A percentile compares a stretch with the other conserved stretches of the same genome.
phyloP scores from a whole-genome alignment of 2,888 invertebrate genomes.

The Dynastes tityus region DNA sequence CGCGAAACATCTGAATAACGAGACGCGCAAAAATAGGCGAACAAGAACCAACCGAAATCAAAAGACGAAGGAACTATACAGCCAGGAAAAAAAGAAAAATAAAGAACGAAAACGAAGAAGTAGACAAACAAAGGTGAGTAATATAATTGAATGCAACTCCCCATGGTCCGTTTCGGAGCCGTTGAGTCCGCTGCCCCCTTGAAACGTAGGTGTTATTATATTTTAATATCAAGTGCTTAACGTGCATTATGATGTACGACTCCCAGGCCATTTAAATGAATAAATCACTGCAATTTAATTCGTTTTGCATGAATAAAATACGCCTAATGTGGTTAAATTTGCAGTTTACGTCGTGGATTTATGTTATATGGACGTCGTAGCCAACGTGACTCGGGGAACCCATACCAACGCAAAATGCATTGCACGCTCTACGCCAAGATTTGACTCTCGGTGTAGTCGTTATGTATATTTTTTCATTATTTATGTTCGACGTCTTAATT shows the following conservation, averaged over 20 bases:
- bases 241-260: slow-evolving; percentile 61
- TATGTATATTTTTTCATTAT: slow-evolving; percentile 28
- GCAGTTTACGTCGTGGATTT: slow-evolving; percentile 50
- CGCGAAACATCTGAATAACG: slow-evolving; percentile 34
- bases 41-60: slow-evolving; percentile 13
- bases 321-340: slow-evolving; percentile 52
- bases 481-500: slow-evolving; percentile 37
- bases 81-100: slow-evolving; percentile 5
- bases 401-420: not conserved
- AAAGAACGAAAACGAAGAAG: slow-evolving; percentile 35
- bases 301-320: slow-evolving; percentile 55
- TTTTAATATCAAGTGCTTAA: slow-evolving; percentile 67
- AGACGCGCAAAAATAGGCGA: slow-evolving; percentile 10
- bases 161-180: slow-evolving; percentile 42
- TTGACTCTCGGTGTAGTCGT: not conserved
- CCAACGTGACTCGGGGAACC: not conserved
- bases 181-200: slow-evolving; percentile 49
- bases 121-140: slow-evolving; percentile 50
- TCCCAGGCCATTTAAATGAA: slow-evolving; percentile 62
- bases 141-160: slow-evolving; percentile 51
- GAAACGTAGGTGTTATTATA: slow-evolving; percentile 67
- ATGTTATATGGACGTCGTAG: slow-evolving; percentile 47
- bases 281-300: slow-evolving; percentile 59
- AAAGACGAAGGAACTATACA: slow-evolving; percentile 5
- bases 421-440: not conserved